Conservation (phyloP, 2,888 invertebrate species). For the Agrochola litura region DNA sequence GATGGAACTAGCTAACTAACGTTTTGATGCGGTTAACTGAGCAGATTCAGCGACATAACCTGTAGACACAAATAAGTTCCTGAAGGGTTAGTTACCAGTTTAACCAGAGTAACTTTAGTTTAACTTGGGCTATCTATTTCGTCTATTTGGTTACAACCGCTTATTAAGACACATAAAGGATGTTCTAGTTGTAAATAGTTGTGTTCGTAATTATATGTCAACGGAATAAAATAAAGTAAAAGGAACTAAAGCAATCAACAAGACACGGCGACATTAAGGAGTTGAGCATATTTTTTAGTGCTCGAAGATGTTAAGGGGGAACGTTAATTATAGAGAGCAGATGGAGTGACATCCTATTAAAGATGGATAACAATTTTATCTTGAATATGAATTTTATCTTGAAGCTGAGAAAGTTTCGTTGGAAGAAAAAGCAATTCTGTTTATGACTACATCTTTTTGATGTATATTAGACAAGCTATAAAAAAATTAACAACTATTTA, state of each 20-base stretch:
- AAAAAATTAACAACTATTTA: neutral
- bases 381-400: constrained; percentile 41
- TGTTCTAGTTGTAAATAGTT: constrained; percentile 34
- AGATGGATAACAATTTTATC: constrained; percentile 51
- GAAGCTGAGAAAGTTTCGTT: constrained; percentile 25
- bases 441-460: constrained; percentile 15
- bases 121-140: constrained; percentile 55
- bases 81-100: constrained; percentile 63
- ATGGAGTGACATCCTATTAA: constrained; percentile 60
- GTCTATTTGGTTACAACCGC: constrained; percentile 65
- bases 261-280: constrained; percentile 72
- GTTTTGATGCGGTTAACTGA: constrained; percentile 66
- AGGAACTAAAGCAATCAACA: constrained; percentile 70
- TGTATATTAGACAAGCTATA: neutral
- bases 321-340: constrained; percentile 75
- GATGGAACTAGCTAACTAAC: constrained; percentile 60
- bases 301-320: constrained; percentile 69
- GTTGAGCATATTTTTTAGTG: constrained; percentile 76
- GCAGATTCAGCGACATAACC: constrained; percentile 61
- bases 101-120: constrained; percentile 53
- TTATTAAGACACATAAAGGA: constrained; percentile 49
- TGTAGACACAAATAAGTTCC: constrained; percentile 60
- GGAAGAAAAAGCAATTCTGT: constrained; percentile 24
- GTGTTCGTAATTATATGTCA: constrained; percentile 68
- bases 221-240: constrained; percentile 72